A percentile compares a stretch with the other conserved stretches of the same genome.
Evolutionary conservation across 1,140 invertebrate genomes (phyloP).

Genomic region (Paramacrobiotus metropolitanus): DNA sequence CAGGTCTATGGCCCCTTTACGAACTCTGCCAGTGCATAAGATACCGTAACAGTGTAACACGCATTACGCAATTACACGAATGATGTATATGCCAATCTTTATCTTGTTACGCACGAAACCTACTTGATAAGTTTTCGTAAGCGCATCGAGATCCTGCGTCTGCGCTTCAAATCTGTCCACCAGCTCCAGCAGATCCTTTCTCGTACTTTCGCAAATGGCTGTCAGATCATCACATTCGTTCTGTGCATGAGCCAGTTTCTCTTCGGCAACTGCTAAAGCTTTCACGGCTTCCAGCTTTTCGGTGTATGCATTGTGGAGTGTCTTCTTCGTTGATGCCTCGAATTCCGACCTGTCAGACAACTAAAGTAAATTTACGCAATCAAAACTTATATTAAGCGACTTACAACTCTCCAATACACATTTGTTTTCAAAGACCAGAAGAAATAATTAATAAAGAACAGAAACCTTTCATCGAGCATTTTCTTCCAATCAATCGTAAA

Average conservation of each 20-base stretch:
- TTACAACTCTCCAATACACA: too few relatives aligned
- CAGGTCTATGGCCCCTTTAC: too few relatives aligned
- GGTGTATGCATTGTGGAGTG: neutral
- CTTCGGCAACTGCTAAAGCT: neutral
- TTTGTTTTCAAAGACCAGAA: too few relatives aligned
- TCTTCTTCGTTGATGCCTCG: neutral
- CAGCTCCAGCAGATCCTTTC: neutral
- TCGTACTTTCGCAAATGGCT: neutral
- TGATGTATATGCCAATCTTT: too few relatives aligned
- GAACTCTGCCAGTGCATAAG: neutral
- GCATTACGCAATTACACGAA: neutral
- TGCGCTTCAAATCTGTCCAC: neutral
- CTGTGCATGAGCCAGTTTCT: neutral
- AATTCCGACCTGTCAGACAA: neutral
- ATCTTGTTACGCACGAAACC: too few relatives aligned
- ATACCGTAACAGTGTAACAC: neutral
- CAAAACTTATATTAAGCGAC: too few relatives aligned
- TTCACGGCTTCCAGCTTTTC: neutral
- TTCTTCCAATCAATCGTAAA: neutral
- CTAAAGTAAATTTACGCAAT: too few relatives aligned
- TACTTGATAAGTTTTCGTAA: neutral
- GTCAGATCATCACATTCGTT: conserved; percentile 1
- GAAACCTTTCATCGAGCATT: neutral
- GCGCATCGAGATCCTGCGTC: neutral
- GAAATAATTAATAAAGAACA: too few relatives aligned